Evolutionary conservation across 2,888 invertebrate species (phyloP), one percentile per base, ranked within the genome.

Genomic region (Melanargia galathea): DNA sequence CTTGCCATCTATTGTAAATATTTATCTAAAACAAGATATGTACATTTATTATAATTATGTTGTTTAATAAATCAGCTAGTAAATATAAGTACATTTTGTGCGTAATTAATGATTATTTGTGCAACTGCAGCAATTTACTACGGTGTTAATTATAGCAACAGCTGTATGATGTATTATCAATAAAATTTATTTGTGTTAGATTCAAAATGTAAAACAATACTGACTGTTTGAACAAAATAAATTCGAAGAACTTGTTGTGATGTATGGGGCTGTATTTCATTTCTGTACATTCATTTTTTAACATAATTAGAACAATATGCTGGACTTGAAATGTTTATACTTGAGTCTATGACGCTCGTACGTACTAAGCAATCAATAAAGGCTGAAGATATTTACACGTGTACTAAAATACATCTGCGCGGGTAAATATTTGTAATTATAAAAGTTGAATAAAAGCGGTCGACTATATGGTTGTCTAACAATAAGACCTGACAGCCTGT

Each of bases 41-140:
- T 38, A 38, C n/a, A 13, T 38, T 38, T 38, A 6, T 3, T 40
- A 6, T n/a, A n/a, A 16, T 40, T 40, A 40, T 40, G 6, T n/a
- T n/a, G 3, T n/a, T 6, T 16, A 40, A 4, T 40, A 4, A 38
- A 33, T 33, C 8, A n/a, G n/a, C n/a, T 6, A 30, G 24, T 22
- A 49, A 51, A 51, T 16, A 51, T 30, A 51, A 51, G 18, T 51
- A 33, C 18, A 33, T 33, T 26, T 26, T 24, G 22, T 48, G 48
- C 48, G 26, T 26, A 48, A 26, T 24, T 13, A 26, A 26, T 26
- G 10, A 26, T 6, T 22, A 20, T 48, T 48, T 48, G 22, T 26
- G 48, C 26, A 48, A 48, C n/a, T 24, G 13, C 13, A n/a, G 13
- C 13, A n/a, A n/a, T n/a, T n/a, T n/a, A n/a, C n/a, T n/a, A n/a